Evolutionary conservation across 2,797 vertebrate genomes (phyloP), one percentile per base, ranked within the genome.

Genomic region (Gouania willdenowi): DNA sequence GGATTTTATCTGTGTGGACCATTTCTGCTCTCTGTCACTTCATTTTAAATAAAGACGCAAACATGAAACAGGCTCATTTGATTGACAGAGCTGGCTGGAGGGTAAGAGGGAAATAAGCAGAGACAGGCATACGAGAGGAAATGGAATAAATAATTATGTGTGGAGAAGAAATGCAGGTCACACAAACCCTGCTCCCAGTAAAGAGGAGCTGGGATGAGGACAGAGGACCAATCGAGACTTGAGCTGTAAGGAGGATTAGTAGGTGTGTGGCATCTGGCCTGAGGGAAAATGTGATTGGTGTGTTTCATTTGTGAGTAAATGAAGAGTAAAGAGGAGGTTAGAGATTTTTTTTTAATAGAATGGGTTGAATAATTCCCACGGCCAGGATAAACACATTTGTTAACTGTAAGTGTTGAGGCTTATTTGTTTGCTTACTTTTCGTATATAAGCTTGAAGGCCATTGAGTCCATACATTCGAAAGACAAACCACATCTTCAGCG

Each of bases 401-500:
- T 19, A n/a, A n/a, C n/a, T 8, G 7, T 24, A 8, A 1, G 6
- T 17, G 1, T 5, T 14, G 3, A 42, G 5, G 2, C 15, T 28
- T 4, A 21, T 18, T 4, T 28, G 3, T 1, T 2, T 1, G 9
- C 49, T 13, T 86, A 98, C 97, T 94, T 95, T 97, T 57, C 91
- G 93, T 73, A 99, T 94, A 47, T 95, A 49, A 27, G 88, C 88
- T 78, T 98, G 97, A 62, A 99, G 83, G 9, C 93, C 92, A 3
- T 58, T 84, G 36, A 95, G 76, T 0, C 97, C 97, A 0, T 94
- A 97, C 78, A 93, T 68, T 43, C 97, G 90, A 53, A 98, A 91
- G 23, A 98, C 96, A 47, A 99, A 99, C 95, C 96, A 99, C 82
- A 99, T 54, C 82, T 99, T 99, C 45, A 99, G 75, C 2, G 97